Base-by-base conservation (phyloP, 2,888 invertebrate species). In the Heteropelma amictum region DNA sequence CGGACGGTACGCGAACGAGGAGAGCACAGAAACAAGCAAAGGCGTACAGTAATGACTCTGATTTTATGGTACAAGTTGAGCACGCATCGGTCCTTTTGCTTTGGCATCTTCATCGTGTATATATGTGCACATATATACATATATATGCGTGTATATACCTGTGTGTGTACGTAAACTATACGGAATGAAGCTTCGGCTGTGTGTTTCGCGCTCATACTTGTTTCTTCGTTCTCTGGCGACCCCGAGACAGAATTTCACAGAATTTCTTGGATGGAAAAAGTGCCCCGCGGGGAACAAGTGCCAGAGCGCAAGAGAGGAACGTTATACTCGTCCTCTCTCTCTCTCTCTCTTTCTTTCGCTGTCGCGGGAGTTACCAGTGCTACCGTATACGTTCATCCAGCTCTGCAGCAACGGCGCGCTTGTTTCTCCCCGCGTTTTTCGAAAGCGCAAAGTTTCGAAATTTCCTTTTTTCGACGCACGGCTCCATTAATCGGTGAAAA, bases 61-160 rank as follows among this genome's bases (percentile, higher is more conserved):
- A 80, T 69, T 84, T 84, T 81, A 80, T 80, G 80, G 81, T 80
- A 81, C 83, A 81, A 82, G 78, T 82, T 82, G 83, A 80, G 79
- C 76, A 56, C 53, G 69, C 71, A 72, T 49, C 71, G 54, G 49
- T 73, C 56, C 64, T 72, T 42, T 58, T 58, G n/a, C 58, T 71
- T 47, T 60, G 6, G 40, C 56, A 67, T 67, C 47, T 58, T 67
- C 67, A 47, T 38, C 35, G 47, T 38, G 12, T 19, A 14, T 65
- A 47, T 35, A 49, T 40, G 51, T n/a, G n/a, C n/a, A n/a, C n/a
- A n/a, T n/a, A n/a, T n/a, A n/a, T n/a, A n/a, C n/a, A n/a, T n/a
- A n/a, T n/a, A n/a, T n/a, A n/a, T n/a, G n/a, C n/a, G n/a, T n/a
- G n/a, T n/a, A n/a, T n/a, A n/a, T n/a, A n/a, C n/a, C n/a, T n/a